Evolutionary conservation across 2,888 invertebrate genomes (phyloP), one percentile per base, ranked within the genome.

Genomic region (Lypha dubia): DNA sequence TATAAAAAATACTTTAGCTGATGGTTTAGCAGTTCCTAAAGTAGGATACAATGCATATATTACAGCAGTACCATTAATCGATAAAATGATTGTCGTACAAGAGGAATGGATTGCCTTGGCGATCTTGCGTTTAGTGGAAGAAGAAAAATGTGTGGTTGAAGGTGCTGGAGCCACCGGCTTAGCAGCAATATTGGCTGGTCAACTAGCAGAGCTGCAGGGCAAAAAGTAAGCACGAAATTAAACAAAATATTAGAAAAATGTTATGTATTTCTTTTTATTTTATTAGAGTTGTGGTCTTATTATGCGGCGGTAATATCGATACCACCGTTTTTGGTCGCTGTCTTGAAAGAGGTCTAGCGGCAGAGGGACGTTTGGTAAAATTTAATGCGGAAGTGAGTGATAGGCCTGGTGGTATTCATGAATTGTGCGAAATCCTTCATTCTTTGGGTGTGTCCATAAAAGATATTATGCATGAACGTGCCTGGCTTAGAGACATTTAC

Each of bases 381-480:
- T 97, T 97, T 91, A 94, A 94, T 82, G 96, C 96, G 56, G 96
- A 95, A 1, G 95, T 97, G 3, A 96, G 95, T 89, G 98, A 98
- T 93, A 94, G 97, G 84, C 97, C 98, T 0, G 97, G 97, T 6
- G 97, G 91, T 73, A 96, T 98, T 85, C 95, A 96, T 0, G 97
- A 98, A 89, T 93, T 98, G 6, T 97, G 97, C 89, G 94, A 94
- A 88, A 92, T 96, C 51, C 93, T 98, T 71, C 94, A 95, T 0
- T 94, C 94, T 1, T 93, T 96, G 38, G 97, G 97, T 0, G 97
- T 97, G 15, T 96, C 96, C 49, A 97, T 99, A 86, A 99, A 98
- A 92, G 98, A 98, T 90, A 98, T 99, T 81, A 96, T 97, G 92
- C 98, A 99, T 91, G 98, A 99, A 91, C 94, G 98, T 74, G 98